Conservation (phyloP, 1,140 invertebrate species). For the Aphelinus certus region DNA sequence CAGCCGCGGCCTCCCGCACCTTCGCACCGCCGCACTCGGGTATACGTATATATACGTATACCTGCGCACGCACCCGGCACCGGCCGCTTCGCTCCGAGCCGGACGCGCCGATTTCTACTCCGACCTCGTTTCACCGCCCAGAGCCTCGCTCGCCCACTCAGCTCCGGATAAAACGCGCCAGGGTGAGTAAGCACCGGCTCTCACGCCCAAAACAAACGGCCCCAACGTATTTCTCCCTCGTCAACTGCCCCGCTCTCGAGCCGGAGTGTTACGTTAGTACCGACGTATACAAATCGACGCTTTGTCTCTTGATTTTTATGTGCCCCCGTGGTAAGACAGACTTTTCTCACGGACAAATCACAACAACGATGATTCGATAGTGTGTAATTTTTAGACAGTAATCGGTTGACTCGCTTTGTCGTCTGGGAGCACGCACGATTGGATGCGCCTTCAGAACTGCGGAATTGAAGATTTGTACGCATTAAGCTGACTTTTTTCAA, state of each 20-base stretch:
- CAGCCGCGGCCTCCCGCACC: slow-evolving; percentile 10
- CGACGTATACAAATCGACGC: background rate
- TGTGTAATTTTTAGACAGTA: no score
- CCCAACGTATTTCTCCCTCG: no score
- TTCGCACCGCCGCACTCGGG: background rate
- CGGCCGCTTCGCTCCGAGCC: slow-evolving; percentile 36
- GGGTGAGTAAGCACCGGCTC: no score
- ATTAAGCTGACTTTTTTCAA: no score
- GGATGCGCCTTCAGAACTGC: no score
- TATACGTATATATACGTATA: background rate
- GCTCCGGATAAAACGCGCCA: slow-evolving; percentile 1
- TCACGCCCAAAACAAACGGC: no score
- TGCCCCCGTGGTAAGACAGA: no score
- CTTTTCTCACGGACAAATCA: no score
- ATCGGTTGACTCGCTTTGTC: no score
- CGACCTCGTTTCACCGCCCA: slow-evolving; percentile 44
- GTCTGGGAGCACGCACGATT: no score
- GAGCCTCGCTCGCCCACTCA: slow-evolving; percentile 18
- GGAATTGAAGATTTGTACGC: no score
- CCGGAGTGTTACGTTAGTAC: background rate
- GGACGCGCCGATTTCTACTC: slow-evolving; percentile 49
- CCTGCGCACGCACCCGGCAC: slow-evolving; percentile 2
- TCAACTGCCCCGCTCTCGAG: background rate
- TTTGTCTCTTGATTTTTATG: slow-evolving; percentile 34
- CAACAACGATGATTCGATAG: no score